Conservation (phyloP, 1,140 invertebrate genomes). For the Globodera rostochiensis region DNA sequence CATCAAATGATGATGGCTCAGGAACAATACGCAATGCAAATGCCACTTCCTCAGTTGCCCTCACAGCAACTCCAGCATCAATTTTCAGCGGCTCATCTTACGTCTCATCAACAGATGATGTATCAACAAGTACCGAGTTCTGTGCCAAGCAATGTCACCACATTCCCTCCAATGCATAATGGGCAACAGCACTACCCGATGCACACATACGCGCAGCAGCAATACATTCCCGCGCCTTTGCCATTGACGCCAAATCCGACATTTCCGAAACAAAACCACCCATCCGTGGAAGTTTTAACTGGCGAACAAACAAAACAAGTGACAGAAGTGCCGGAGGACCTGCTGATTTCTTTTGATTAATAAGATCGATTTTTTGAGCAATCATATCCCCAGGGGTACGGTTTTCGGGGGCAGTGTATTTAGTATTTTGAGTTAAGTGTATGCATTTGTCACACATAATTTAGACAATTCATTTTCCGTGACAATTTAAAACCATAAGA, state of each 20-base stretch:
- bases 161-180: conserved; percentile 18
- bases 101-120: not conserved
- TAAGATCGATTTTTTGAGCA: not conserved
- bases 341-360: conserved; percentile 42
- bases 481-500: no score
- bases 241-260: conserved; percentile 2
- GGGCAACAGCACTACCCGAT: conserved; percentile 20
- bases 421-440: no score
- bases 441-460: no score
- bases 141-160: not conserved
- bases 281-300: not conserved
- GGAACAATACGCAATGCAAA: not conserved
- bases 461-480: no score
- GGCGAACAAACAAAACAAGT: conserved; percentile 17
- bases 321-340: conserved; percentile 33
- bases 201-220: conserved; percentile 8
- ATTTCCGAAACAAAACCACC: conserved; percentile 14
- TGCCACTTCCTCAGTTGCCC: conserved; percentile 28
- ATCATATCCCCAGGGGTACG: no score
- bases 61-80: conserved; percentile 37
- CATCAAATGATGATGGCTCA: conserved; percentile 28
- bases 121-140: conserved; percentile 16
- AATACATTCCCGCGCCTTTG: not conserved
- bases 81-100: not conserved
- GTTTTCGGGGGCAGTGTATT: no score